A percentile compares a stretch with the other conserved stretches of the same genome.
Conservation (phyloP, 1,140 invertebrate genomes). For the Pseudomyrmex dendroicus region DNA sequence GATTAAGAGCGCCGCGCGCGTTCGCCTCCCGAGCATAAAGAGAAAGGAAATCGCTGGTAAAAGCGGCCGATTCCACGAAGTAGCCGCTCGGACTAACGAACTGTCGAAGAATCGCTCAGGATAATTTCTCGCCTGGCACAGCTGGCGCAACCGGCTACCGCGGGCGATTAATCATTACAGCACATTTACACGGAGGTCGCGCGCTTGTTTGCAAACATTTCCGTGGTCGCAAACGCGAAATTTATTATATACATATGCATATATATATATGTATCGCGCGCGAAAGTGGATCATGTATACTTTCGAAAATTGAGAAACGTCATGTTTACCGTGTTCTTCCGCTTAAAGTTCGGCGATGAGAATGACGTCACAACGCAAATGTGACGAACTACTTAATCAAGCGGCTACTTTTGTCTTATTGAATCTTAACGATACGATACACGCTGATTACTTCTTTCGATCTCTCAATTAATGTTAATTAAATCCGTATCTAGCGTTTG, state of each 20-base stretch:
- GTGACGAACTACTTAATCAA: background rate
- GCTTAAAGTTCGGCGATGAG: background rate
- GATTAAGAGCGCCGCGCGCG: constrained; percentile 33
- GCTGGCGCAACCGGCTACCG: constrained; percentile 53
- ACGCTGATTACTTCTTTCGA: constrained; percentile 42
- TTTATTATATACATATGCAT: background rate
- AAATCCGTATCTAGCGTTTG: constrained; percentile 34
- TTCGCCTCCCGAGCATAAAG: constrained; percentile 44
- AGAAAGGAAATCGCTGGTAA: constrained; percentile 56
- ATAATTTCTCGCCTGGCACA: constrained; percentile 55
- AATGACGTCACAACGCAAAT: background rate
- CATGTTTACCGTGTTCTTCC: background rate
- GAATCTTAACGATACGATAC: constrained; percentile 13
- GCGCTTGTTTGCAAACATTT: constrained; percentile 52
- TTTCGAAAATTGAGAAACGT: constrained; percentile 20
- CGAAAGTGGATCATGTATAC: constrained; percentile 28
- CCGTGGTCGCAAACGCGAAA: constrained; percentile 24
- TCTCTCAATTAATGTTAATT: constrained; percentile 46
- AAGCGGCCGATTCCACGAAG: constrained; percentile 55
- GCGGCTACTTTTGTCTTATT: background rate
- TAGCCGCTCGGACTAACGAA: constrained; percentile 50
- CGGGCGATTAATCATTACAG: constrained; percentile 51
- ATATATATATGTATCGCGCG: background rate
- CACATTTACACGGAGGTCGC: constrained; percentile 39
- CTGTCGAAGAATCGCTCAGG: constrained; percentile 57